phyloP scores from a whole-genome alignment of 1,140 invertebrate genomes.

The Littorina saxatilis region DNA sequence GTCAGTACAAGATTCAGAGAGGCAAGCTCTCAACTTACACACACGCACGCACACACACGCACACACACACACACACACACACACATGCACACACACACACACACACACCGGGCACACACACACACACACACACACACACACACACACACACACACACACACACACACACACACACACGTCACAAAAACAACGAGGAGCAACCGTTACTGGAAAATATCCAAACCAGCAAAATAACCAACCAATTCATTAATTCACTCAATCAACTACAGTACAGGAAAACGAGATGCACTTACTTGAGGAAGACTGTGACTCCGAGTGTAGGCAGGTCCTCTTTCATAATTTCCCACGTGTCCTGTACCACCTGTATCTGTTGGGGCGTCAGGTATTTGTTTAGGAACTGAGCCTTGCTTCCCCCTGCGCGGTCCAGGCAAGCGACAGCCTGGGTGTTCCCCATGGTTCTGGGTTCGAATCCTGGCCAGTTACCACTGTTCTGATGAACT shows the following conservation, averaged over 20 bases:
- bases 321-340: constrained; percentile 58
- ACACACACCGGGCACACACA: no score
- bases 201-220: no score
- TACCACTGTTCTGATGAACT: neutral
- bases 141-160: no score
- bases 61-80: neutral
- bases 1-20: neutral
- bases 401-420: constrained; percentile 42
- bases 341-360: constrained; percentile 60
- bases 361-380: constrained; percentile 53
- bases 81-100: neutral
- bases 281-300: constrained; percentile 47
- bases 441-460: constrained; percentile 40
- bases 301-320: constrained; percentile 53
- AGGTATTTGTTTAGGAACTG: constrained; percentile 55
- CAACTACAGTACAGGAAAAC: neutral
- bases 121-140: neutral
- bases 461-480: no score
- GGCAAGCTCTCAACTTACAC: neutral
- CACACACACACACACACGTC: no score
- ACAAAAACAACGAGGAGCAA: neutral
- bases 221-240: neutral
- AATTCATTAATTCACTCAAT: no score
- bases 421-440: constrained; percentile 40
- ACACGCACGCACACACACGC: neutral